phyloP scores from a whole-genome alignment of 2,888 invertebrate species.

The Cactoblastis cactorum region DNA sequence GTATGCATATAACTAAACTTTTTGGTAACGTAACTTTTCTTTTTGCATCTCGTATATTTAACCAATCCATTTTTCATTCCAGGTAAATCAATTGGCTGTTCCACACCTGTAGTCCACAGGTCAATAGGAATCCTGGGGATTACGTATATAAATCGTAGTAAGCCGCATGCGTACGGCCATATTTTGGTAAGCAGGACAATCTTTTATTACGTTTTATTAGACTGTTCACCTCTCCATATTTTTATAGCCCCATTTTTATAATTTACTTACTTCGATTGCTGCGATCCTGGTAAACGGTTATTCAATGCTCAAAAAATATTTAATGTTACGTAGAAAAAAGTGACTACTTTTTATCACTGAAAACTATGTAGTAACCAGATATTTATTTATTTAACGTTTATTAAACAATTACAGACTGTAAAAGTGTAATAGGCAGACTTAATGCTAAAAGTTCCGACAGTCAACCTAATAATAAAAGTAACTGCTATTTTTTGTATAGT shows the following conservation, averaged over 20 bases:
- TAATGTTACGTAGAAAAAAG: background rate
- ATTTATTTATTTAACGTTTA: too few relatives aligned
- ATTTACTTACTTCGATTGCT: background rate
- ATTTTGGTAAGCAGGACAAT: conserved; percentile 27
- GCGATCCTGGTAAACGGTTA: conserved; percentile 11
- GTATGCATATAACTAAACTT: too few relatives aligned
- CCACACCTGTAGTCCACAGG: background rate
- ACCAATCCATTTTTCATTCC: conserved; percentile 24
- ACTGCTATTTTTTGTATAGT: too few relatives aligned
- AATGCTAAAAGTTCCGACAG: too few relatives aligned
- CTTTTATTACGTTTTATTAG: conserved; percentile 29
- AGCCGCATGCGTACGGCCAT: conserved; percentile 39
- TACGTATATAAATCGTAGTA: conserved; percentile 51
- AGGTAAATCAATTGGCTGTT: conserved; percentile 30
- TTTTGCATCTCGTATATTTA: conserved; percentile 12
- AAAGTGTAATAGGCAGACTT: too few relatives aligned
- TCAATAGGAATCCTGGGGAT: conserved; percentile 28
- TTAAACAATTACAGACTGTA: too few relatives aligned
- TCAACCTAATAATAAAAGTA: too few relatives aligned
- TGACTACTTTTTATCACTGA: too few relatives aligned
- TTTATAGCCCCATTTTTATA: conserved; percentile 26
- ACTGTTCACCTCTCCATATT: conserved; percentile 29
- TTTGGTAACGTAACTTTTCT: background rate
- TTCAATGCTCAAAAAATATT: conserved; percentile 20
- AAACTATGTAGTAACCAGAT: too few relatives aligned